Conservation (phyloP, 2,888 invertebrate species). For the Adelognathus sp. region DNA sequence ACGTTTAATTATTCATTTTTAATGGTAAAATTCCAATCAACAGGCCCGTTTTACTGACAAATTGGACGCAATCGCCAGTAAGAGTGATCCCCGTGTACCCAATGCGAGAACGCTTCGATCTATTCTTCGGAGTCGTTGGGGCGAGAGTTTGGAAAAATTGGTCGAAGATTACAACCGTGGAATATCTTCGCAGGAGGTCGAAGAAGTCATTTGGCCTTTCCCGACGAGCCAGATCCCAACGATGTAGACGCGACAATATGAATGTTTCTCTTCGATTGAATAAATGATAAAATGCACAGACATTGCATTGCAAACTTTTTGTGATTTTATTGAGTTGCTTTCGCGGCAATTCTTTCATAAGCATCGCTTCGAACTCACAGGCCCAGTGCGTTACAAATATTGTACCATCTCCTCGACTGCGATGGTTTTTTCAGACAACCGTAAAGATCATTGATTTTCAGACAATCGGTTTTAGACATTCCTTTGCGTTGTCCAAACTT, state of each 20-base stretch:
- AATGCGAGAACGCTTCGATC: constrained; percentile 15
- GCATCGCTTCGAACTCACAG: constrained; percentile 72
- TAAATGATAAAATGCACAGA: background rate
- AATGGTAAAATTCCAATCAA: too few species aligned
- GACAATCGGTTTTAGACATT: constrained; percentile 86
- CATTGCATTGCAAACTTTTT: too few species aligned
- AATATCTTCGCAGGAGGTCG: constrained; percentile 30
- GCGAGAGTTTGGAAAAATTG: constrained; percentile 54
- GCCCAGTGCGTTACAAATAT: constrained; percentile 83
- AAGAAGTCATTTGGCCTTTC: constrained; percentile 61
- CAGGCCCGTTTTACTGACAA: constrained; percentile 55
- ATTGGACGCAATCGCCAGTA: constrained; percentile 48
- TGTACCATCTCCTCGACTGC: constrained; percentile 82
- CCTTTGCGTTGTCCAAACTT: constrained; percentile 85
- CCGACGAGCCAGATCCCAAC: constrained; percentile 43
- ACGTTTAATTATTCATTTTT: too few species aligned
- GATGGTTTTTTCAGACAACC: constrained; percentile 83
- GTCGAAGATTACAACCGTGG: constrained; percentile 52
- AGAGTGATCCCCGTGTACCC: constrained; percentile 41
- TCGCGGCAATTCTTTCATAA: background rate
- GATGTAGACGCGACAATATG: background rate
- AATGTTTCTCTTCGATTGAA: background rate
- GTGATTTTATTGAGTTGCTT: too few species aligned
- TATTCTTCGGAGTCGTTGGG: constrained; percentile 55
- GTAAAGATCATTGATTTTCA: constrained; percentile 87